Base-by-base conservation (phyloP, 1,140 invertebrate species). In the Rhizoglyphus robini region DNA sequence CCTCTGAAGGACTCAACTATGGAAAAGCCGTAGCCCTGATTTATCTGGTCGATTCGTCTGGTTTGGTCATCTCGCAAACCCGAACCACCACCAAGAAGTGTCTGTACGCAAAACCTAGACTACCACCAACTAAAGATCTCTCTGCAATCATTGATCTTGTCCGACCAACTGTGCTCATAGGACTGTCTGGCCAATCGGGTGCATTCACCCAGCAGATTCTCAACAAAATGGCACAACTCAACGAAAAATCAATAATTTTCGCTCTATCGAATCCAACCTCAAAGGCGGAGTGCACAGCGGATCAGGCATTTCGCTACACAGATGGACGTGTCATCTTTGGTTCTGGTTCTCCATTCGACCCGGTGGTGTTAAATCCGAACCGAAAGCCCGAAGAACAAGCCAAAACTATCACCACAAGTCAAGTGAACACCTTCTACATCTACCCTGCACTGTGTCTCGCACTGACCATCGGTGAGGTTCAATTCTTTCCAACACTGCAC, bases 341-440 rank as follows among this genome's bases (percentile, higher is more conserved):
- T 0, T 91, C 88, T 13, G 93, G 93, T 32, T 93, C 89, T 41
- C 93, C 93, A 0, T 96, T 96, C 76, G 83, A 83, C 46, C 83
- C 88, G 23, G 88, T 95, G 0, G 77, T 79, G 0, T 81, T 84
- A 61, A 81, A 86, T 47, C n/a, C n/a, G n/a, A n/a, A n/a, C n/a
- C n/a, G n/a, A n/a, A n/a, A n/a, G n/a, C n/a, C n/a, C n/a, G n/a
- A n/a, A n/a, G 18, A 11, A 11, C 8, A 18, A 11, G 88, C 86
- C 4, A 86, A 88, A 74, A 84, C 83, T 3, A 94, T 83, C 75
- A 82, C 86, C 67, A 88, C 93, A 0, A 93, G 93, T 0, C 93
- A 96, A 76, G 90, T 92, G 49, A 96, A 96, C 77, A 96, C 96
- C 74, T 88, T 92, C 0, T 96, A 96, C 76, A 95, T 96, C 67